phyloP scores from a whole-genome alignment of 2,888 invertebrate genomes.

The Synanthedon vespiformis region DNA sequence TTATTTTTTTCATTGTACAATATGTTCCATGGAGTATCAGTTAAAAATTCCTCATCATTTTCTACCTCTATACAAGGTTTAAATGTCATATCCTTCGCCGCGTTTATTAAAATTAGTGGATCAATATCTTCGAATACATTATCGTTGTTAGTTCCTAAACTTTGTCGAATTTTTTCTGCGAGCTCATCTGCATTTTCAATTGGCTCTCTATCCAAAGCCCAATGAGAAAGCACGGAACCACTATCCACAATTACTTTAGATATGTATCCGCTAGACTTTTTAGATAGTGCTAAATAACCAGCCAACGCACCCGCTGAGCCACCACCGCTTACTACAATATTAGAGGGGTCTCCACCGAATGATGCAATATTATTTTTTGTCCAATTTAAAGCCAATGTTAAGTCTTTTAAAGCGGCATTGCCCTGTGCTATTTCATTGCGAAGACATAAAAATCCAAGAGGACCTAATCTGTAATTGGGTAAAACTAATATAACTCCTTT shows the following conservation, averaged over 20 bases:
- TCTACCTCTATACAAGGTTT: slow-evolving; percentile 35
- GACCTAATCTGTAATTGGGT: slow-evolving; percentile 51
- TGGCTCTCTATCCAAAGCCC: slow-evolving; percentile 31
- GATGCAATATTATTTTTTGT: slow-evolving; percentile 30
- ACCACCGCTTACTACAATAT: slow-evolving; percentile 46
- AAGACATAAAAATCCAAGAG: slow-evolving; percentile 50
- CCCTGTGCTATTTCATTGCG: slow-evolving; percentile 41
- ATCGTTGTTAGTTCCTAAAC: slow-evolving; percentile 6
- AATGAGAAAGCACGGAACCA: slow-evolving; percentile 40
- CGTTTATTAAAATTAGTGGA: slow-evolving; percentile 17
- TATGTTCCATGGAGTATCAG: slow-evolving; percentile 31
- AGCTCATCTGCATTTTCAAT: slow-evolving; percentile 26
- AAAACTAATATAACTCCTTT: slow-evolving; percentile 37
- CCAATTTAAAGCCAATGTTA: slow-evolving; percentile 46
- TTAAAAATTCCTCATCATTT: slow-evolving; percentile 23
- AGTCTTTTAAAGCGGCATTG: slow-evolving; percentile 50
- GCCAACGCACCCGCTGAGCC: slow-evolving; percentile 41
- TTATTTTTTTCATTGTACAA: slow-evolving; percentile 19
- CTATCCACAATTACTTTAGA: slow-evolving; percentile 47
- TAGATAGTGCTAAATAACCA: slow-evolving; percentile 37
- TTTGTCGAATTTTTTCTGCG: slow-evolving; percentile 28
- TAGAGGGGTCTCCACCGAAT: slow-evolving; percentile 46
- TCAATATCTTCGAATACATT: slow-evolving; percentile 14
- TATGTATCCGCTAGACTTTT: slow-evolving; percentile 28
- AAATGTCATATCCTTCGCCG: slow-evolving; percentile 21